These are phyloP conservation scores for Semibalanus balanoides DNA, from an alignment of 1,140 invertebrate genomes.

Conservation along the genomic window DNA sequence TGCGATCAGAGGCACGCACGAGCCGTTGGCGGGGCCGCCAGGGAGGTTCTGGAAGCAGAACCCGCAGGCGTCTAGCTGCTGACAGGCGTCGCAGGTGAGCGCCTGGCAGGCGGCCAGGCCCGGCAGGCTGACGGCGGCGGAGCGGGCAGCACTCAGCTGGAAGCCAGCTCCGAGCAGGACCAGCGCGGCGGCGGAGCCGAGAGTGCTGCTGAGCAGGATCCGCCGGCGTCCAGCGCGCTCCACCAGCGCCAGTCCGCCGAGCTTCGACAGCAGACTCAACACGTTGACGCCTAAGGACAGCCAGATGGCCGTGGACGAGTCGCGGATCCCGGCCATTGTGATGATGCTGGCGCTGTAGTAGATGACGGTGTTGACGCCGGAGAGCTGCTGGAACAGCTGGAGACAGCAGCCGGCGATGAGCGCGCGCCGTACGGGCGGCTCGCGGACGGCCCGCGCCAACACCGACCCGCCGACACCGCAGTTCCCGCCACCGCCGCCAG, in stretches of 20 bases:
- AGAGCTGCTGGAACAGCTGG: constrained; percentile 42
- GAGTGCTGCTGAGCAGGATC: constrained; percentile 37
- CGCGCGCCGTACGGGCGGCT: constrained; percentile 24
- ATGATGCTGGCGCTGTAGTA: constrained; percentile 47
- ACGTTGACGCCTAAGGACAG: constrained; percentile 38
- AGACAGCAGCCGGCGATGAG: constrained; percentile 40
- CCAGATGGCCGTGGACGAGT: constrained; percentile 43
- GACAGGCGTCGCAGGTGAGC: constrained; percentile 5
- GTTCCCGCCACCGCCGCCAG: neutral
- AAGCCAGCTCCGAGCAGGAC: constrained; percentile 36
- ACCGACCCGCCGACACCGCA: neutral
- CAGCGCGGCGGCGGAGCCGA: constrained; percentile 36
- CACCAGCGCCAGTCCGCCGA: constrained; percentile 42
- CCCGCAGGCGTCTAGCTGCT: neutral
- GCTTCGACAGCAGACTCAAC: constrained; percentile 42
- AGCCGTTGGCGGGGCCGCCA: neutral
- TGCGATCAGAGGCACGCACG: neutral
- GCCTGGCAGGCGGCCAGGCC: neutral
- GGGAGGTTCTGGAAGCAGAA: neutral
- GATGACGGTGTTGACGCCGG: constrained; percentile 48
- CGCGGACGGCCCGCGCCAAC: neutral
- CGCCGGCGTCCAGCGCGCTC: constrained; percentile 42
- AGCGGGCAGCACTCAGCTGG: constrained; percentile 32
- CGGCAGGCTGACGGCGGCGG: constrained; percentile 29
- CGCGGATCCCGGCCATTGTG: constrained; percentile 38